A percentile compares a stretch with the other conserved stretches of the same genome.
phyloP scores from a whole-genome alignment of 2,888 invertebrate genomes.

The Panzeria rudis region DNA sequence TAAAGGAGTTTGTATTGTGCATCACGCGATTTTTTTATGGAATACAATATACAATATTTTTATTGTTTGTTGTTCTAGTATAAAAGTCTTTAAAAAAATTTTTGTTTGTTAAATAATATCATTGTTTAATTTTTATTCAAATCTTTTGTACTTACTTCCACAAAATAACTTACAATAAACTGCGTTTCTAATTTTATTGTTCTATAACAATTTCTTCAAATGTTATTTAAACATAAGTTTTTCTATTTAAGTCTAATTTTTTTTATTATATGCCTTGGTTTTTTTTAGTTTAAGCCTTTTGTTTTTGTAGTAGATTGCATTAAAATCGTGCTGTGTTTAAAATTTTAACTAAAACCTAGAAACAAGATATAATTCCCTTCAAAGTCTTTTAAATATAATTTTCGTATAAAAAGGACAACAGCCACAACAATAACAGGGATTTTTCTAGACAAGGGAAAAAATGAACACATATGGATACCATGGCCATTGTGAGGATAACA shows the following conservation, averaged over 20 bases:
- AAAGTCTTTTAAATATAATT: too few relatives aligned
- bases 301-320: too few relatives aligned
- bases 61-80: conserved; percentile 23
- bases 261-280: too few relatives aligned
- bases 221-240: background rate
- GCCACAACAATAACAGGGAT: too few relatives aligned
- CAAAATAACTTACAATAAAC: background rate
- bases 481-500: too few relatives aligned
- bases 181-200: conserved; percentile 19
- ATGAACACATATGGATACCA: too few relatives aligned
- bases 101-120: conserved; percentile 39
- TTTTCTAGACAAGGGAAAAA: too few relatives aligned
- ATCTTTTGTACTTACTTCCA: conserved; percentile 42
- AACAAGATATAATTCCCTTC: too few relatives aligned
- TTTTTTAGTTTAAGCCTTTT: too few relatives aligned
- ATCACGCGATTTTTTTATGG: conserved; percentile 12
- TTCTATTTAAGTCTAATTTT: background rate
- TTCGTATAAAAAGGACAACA: too few relatives aligned
- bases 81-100: conserved; percentile 31
- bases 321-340: too few relatives aligned
- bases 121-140: conserved; percentile 48
- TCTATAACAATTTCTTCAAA: background rate
- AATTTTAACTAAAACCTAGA: too few relatives aligned
- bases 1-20: conserved; percentile 63
- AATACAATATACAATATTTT: conserved; percentile 14